A percentile compares a stretch with the other conserved stretches of the same genome.
These are phyloP conservation scores for Phoeniculus purpureus DNA, from an alignment of 2,797 vertebrate genomes.

Conservation along the genomic window DNA sequence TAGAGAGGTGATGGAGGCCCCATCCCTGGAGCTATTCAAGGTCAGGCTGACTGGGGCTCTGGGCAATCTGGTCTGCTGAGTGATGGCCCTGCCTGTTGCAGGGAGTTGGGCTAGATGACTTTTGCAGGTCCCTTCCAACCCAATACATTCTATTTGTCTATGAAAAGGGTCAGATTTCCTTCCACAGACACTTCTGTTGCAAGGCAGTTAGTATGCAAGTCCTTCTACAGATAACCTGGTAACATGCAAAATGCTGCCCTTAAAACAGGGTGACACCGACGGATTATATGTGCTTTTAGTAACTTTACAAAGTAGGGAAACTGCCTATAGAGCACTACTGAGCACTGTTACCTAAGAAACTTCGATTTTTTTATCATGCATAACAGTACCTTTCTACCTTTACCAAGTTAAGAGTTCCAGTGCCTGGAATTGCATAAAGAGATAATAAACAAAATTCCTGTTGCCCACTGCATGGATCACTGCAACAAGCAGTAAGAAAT, in stretches of 20 bases:
- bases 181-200: background rate
- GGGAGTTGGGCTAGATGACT: too few relatives aligned
- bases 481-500: background rate
- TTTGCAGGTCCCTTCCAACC: too few relatives aligned
- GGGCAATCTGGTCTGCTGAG: too few relatives aligned
- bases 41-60: too few relatives aligned
- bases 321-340: background rate
- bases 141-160: too few relatives aligned
- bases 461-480: background rate
- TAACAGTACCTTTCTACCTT: background rate
- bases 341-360: background rate
- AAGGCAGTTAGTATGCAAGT: background rate
- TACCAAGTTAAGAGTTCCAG: background rate
- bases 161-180: background rate
- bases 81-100: too few relatives aligned
- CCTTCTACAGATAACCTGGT: background rate
- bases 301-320: background rate
- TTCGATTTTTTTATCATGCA: background rate
- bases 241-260: background rate
- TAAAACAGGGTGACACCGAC: background rate
- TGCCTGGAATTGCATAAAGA: background rate
- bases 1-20: too few relatives aligned
- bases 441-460: background rate
- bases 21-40: too few relatives aligned
- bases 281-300: background rate